Percentiles rank a stretch among this genome's conserved stretches.
These are phyloP conservation scores for Pristis pectinata DNA, from an alignment of 2,797 vertebrate genomes.

Conservation along the genomic window DNA sequence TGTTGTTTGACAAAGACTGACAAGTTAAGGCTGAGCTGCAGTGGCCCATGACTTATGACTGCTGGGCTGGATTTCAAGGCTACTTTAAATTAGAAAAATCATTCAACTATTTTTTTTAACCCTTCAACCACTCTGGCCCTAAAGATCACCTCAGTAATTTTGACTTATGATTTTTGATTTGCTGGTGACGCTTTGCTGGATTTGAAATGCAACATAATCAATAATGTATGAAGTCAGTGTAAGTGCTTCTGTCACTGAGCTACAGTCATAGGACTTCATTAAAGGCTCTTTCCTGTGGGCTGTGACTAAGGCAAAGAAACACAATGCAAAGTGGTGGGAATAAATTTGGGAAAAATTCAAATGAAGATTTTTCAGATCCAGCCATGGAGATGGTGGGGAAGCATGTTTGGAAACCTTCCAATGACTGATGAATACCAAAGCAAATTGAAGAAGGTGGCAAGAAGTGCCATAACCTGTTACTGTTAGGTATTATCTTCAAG, in stretches of 20 bases:
- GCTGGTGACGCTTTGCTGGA: background rate
- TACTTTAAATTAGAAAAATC: background rate
- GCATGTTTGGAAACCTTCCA: background rate
- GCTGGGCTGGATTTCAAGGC: slow-evolving; percentile 9
- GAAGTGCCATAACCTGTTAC: background rate
- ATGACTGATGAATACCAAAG: background rate
- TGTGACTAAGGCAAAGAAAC: background rate
- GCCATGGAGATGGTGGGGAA: background rate
- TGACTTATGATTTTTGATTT: background rate
- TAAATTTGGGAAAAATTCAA: background rate
- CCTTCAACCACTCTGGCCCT: background rate
- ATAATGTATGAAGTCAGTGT: background rate
- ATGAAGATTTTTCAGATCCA: background rate
- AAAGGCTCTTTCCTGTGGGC: background rate
- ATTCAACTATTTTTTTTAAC: background rate
- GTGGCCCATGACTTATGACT: slow-evolving; percentile 10
- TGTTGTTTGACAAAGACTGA: background rate
- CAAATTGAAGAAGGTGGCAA: background rate
- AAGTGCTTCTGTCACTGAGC: background rate
- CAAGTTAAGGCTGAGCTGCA: slow-evolving; percentile 26
- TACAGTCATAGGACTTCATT: background rate
- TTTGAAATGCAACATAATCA: background rate
- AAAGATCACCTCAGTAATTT: background rate
- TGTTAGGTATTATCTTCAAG: background rate
- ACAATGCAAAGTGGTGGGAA: background rate